These are phyloP conservation scores for Ectemnius lituratus DNA, from an alignment of 2,888 invertebrate genomes.

Conservation along the genomic window DNA sequence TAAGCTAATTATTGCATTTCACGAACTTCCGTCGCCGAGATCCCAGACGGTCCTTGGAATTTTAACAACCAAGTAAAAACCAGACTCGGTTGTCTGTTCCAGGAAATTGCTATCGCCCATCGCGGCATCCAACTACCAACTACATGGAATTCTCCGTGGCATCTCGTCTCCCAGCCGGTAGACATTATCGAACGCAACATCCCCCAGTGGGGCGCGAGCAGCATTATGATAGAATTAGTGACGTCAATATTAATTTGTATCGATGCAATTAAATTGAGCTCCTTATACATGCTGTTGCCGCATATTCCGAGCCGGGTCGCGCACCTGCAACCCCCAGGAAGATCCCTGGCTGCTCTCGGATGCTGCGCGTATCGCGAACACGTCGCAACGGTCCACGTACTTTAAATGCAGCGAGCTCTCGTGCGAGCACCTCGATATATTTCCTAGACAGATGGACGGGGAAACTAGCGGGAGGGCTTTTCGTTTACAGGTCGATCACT, in stretches of 20 bases:
- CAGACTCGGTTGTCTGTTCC: not conserved
- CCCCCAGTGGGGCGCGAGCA: constrained; percentile 27
- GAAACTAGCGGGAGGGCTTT: too few relatives aligned
- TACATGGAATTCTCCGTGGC: not conserved
- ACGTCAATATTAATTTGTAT: constrained; percentile 57
- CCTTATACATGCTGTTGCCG: constrained; percentile 13
- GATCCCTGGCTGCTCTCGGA: constrained; percentile 11
- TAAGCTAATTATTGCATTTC: not conserved
- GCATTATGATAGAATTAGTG: constrained; percentile 47
- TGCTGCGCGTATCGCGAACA: too few relatives aligned
- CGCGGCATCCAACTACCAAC: constrained; percentile 17
- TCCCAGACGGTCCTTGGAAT: not conserved
- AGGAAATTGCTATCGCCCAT: constrained; percentile 7
- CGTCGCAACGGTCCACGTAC: too few relatives aligned
- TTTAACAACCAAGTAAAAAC: not conserved
- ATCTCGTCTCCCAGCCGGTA: constrained; percentile 3
- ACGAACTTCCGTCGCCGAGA: not conserved
- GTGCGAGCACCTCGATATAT: too few relatives aligned
- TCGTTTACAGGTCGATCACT: too few relatives aligned
- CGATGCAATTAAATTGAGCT: constrained; percentile 50
- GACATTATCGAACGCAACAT: constrained; percentile 39
- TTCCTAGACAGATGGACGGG: too few relatives aligned
- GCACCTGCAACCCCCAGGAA: not conserved
- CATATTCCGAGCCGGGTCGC: too few relatives aligned
- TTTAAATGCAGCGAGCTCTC: too few relatives aligned